Conservation (phyloP, 2,113 vertebrate genomes). For the Misgurnus anguillicaudatus region DNA sequence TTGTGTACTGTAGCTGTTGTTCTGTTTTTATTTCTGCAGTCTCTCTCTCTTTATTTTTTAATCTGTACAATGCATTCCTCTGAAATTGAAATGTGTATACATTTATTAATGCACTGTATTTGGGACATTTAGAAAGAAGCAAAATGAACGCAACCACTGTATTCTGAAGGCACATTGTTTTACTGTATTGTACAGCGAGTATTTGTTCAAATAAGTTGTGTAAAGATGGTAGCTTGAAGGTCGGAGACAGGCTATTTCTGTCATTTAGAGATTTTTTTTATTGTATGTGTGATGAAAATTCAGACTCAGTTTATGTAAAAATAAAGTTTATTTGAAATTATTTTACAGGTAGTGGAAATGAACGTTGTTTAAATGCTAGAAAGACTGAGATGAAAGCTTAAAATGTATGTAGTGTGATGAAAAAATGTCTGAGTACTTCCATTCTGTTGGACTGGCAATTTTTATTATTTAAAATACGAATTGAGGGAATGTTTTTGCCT, state of each 20-base stretch:
- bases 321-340: constrained; percentile 81
- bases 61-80: constrained; percentile 67
- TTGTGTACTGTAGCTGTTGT: constrained; percentile 71
- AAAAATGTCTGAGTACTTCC: not conserved
- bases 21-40: constrained; percentile 59
- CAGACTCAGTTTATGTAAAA: constrained; percentile 80
- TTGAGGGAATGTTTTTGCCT: no score
- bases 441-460: not conserved
- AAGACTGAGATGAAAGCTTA: not conserved
- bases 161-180: constrained; percentile 64
- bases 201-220: constrained; percentile 59
- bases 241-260: constrained; percentile 63
- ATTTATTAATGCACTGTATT: constrained; percentile 57
- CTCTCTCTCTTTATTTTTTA: constrained; percentile 66
- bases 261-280: constrained; percentile 77
- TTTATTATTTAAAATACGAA: no score
- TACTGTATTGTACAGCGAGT: constrained; percentile 63
- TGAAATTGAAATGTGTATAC: constrained; percentile 60
- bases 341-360: constrained; percentile 70
- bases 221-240: constrained; percentile 69
- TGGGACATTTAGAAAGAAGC: constrained; percentile 51
- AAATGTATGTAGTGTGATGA: not conserved
- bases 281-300: constrained; percentile 76
- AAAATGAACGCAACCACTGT: constrained; percentile 59
- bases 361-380: not conserved